phyloP scores from a whole-genome alignment of 2,113 vertebrate species.

The Semnornis frantzii region DNA sequence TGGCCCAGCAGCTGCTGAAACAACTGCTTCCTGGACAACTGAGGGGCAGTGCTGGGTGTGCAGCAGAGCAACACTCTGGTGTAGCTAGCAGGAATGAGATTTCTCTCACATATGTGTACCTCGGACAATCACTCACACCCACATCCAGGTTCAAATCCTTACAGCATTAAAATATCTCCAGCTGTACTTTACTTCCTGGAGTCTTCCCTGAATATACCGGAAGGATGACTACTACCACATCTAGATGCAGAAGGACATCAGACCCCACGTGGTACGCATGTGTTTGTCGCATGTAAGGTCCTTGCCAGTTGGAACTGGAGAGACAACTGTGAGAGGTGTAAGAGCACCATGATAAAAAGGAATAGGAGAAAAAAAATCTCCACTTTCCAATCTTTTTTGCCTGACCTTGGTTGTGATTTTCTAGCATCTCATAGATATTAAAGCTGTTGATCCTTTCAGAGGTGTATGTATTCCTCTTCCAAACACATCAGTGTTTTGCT shows the following conservation, averaged over 20 bases:
- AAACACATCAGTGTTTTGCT: constrained; percentile 62
- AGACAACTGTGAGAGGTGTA: not conserved
- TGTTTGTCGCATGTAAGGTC: not conserved
- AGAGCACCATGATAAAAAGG: constrained; percentile 1
- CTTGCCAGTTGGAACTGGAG: not conserved
- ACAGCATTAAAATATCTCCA: constrained; percentile 7
- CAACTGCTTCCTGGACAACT: not conserved
- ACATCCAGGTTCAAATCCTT: not conserved
- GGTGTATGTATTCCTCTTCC: constrained; percentile 36
- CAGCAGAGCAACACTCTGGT: not conserved
- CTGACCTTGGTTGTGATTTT: constrained; percentile 29
- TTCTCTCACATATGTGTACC: not conserved
- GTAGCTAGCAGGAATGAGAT: not conserved
- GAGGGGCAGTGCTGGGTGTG: not conserved
- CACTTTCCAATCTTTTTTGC: not conserved
- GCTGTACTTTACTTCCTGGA: constrained; percentile 17
- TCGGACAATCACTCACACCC: not conserved
- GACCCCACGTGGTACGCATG: not conserved
- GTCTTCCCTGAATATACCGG: constrained; percentile 28
- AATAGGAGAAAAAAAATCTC: constrained; percentile 4
- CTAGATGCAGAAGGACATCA: not conserved
- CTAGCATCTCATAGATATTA: constrained; percentile 58
- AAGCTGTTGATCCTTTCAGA: constrained; percentile 77
- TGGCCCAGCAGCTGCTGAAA: not conserved
- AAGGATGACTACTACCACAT: not conserved